These are phyloP conservation scores for Amia ocellicauda DNA, from an alignment of 2,113 vertebrate species.

Conservation along the genomic window DNA sequence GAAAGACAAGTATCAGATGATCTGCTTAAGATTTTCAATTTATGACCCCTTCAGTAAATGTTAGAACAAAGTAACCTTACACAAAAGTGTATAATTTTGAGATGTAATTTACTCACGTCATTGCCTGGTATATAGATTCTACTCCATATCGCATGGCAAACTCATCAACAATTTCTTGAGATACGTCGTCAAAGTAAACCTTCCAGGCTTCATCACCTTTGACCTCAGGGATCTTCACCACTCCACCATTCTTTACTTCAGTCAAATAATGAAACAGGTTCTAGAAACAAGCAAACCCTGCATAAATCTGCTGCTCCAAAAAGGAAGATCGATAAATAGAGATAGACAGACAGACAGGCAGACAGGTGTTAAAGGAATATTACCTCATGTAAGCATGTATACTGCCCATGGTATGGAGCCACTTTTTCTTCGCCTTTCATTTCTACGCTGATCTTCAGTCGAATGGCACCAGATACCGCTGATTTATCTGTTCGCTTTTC, in stretches of 20 bases:
- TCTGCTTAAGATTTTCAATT: too few relatives aligned
- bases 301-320: too few relatives aligned
- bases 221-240: slow-evolving; percentile 88
- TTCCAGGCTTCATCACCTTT: slow-evolving; percentile 97
- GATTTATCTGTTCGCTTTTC: slow-evolving; percentile 97
- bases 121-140: slow-evolving; percentile 97
- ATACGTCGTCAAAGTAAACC: slow-evolving; percentile 90
- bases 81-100: too few relatives aligned
- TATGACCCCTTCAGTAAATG: too few relatives aligned
- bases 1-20: too few relatives aligned
- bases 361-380: neutral
- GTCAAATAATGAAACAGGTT: slow-evolving; percentile 94
- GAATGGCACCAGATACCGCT: slow-evolving; percentile 90
- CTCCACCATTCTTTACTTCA: slow-evolving; percentile 81
- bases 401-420: slow-evolving; percentile 91
- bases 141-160: slow-evolving; percentile 96
- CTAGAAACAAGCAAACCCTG: slow-evolving; percentile 60
- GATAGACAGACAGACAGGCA: too few relatives aligned
- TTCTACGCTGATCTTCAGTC: slow-evolving; percentile 94
- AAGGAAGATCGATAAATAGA: slow-evolving; percentile 27
- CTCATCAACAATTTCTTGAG: slow-evolving; percentile 97
- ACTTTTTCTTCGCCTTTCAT: slow-evolving; percentile 97
- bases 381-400: slow-evolving; percentile 98
- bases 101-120: slow-evolving; percentile 84
- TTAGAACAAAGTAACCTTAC: too few relatives aligned